Evolutionary conservation across 2,888 invertebrate species (phyloP).

Genomic region (Ormyrus labotus): DNA sequence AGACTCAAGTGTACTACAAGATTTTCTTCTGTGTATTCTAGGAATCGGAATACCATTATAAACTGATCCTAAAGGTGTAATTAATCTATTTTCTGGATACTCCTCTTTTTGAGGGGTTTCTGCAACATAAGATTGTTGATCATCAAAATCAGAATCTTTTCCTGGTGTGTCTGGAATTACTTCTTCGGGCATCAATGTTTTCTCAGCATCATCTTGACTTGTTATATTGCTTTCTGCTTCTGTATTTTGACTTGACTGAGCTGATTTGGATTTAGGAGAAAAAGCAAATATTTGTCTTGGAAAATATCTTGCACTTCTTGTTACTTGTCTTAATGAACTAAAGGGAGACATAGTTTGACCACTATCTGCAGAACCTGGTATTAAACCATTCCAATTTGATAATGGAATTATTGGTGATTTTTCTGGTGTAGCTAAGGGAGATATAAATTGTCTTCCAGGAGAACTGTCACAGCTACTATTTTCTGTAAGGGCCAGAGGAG

Average conservation of each 20-base stretch:
- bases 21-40: slow-evolving; percentile 67
- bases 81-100: slow-evolving; percentile 61
- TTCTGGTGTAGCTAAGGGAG: slow-evolving; percentile 65
- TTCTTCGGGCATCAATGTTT: slow-evolving; percentile 48
- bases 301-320: slow-evolving; percentile 63
- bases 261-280: slow-evolving; percentile 56
- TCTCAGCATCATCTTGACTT: slow-evolving; percentile 51
- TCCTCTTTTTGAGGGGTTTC: slow-evolving; percentile 67
- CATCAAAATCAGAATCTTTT: slow-evolving; percentile 60
- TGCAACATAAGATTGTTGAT: slow-evolving; percentile 58
- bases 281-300: slow-evolving; percentile 59
- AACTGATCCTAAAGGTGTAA: slow-evolving; percentile 67
- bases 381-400: slow-evolving; percentile 63
- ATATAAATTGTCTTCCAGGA: slow-evolving; percentile 63
- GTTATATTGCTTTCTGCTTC: slow-evolving; percentile 27
- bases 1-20: slow-evolving; percentile 59
- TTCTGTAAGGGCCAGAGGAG: slow-evolving; percentile 67
- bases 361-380: slow-evolving; percentile 40
- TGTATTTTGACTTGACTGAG: slow-evolving; percentile 17
- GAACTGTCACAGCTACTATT: slow-evolving; percentile 64
- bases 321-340: slow-evolving; percentile 61
- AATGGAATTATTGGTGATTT: slow-evolving; percentile 57
- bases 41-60: slow-evolving; percentile 64
- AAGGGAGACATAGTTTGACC: slow-evolving; percentile 61
- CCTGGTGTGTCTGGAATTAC: slow-evolving; percentile 67